These are phyloP conservation scores for Strigamia maritima DNA, from an alignment of 2,888 invertebrate genomes.

Conservation along the genomic window DNA sequence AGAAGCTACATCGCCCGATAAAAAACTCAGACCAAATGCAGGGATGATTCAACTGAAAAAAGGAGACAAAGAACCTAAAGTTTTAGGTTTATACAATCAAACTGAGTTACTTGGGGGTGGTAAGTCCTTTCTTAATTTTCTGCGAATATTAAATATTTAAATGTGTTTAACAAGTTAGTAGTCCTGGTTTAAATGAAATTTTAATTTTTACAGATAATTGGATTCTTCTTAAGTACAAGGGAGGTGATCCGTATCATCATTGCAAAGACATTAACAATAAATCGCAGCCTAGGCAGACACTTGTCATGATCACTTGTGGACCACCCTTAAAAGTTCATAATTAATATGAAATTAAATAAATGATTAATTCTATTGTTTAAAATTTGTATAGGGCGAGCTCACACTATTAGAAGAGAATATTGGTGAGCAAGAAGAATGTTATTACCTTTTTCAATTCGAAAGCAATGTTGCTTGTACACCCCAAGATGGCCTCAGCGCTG, in stretches of 20 bases:
- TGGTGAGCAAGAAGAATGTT: conserved; percentile 47
- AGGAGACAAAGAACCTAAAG: not conserved
- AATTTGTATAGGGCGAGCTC: conserved; percentile 44
- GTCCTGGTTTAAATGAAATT: no score
- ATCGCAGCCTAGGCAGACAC: not conserved
- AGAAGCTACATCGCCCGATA: not conserved
- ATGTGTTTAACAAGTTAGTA: no score
- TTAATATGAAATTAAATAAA: not conserved
- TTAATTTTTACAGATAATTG: not conserved
- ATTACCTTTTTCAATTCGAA: conserved; percentile 51
- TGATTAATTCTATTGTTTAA: not conserved
- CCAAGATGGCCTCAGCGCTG: conserved; percentile 47
- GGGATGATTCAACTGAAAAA: conserved; percentile 16
- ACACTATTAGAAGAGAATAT: conserved; percentile 48
- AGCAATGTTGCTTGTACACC: conserved; percentile 40
- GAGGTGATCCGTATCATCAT: not conserved
- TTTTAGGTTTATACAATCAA: conserved; percentile 14
- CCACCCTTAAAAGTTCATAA: not conserved
- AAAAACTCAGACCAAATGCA: not conserved
- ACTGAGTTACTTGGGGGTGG: conserved; percentile 11
- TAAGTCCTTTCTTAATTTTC: not conserved
- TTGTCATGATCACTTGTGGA: conserved; percentile 14
- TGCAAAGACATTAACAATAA: not conserved
- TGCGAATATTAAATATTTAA: no score
- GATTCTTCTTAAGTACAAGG: conserved; percentile 7